A percentile compares a stretch with the other conserved stretches of the same genome.
phyloP scores from a whole-genome alignment of 2,113 vertebrate genomes.

The Neodon shergylaensis region DNA sequence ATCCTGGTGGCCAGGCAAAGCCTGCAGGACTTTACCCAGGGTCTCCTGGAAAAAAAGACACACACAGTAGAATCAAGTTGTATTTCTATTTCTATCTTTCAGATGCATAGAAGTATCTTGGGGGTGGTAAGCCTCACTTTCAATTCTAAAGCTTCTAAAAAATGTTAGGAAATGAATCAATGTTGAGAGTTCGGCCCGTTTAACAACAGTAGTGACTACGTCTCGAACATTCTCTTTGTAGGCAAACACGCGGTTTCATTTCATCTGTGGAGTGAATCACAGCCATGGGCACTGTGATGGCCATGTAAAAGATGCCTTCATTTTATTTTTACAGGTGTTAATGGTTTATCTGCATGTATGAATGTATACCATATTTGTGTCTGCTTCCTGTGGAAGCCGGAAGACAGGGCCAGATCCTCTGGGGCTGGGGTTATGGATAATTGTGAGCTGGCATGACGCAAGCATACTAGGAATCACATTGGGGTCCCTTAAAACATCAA shows the following conservation, averaged over 20 bases:
- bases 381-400: neutral
- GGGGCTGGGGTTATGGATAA: neutral
- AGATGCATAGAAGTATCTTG: constrained; percentile 32
- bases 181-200: neutral
- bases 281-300: neutral
- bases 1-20: neutral
- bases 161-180: neutral
- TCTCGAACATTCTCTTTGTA: neutral
- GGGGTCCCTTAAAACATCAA: neutral
- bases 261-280: neutral
- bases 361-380: no score
- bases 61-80: constrained; percentile 38
- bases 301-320: neutral
- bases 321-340: neutral
- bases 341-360: neutral
- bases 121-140: neutral
- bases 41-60: neutral
- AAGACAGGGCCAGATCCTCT: neutral
- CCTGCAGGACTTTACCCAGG: constrained; percentile 47
- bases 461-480: neutral
- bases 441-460: no score
- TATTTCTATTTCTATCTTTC: constrained; percentile 60
- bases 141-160: neutral
- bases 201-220: neutral
- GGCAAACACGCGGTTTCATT: neutral